These are phyloP conservation scores for Menidia menidia DNA, from an alignment of 2,797 vertebrate genomes.

Conservation along the genomic window DNA sequence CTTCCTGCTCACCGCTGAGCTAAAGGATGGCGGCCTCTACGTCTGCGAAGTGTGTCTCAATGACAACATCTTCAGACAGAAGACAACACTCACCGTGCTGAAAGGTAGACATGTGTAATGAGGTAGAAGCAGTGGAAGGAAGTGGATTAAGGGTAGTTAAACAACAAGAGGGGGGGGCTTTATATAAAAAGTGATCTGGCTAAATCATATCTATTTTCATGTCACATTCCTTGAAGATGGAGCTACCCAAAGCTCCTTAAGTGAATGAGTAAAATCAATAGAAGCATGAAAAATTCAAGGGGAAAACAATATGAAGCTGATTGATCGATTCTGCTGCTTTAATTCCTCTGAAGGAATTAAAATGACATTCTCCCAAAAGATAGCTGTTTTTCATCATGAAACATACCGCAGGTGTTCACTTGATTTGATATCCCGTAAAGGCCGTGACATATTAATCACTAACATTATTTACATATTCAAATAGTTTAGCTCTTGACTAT, in stretches of 20 bases:
- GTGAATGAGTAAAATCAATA: neutral
- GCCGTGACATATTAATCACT: conserved; percentile 19
- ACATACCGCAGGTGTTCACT: conserved; percentile 1
- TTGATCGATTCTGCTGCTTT: neutral
- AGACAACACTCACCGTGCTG: conserved; percentile 74
- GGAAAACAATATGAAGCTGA: neutral
- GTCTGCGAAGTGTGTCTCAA: conserved; percentile 75
- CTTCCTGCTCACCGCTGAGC: conserved; percentile 69
- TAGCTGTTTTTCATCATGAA: conserved; percentile 3
- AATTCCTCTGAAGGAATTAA: neutral
- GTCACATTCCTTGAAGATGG: neutral
- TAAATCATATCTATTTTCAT: neutral
- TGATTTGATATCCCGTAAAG: conserved; percentile 3
- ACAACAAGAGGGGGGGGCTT: neutral
- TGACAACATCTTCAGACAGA: conserved; percentile 56
- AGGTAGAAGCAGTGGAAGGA: neutral
- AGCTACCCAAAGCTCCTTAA: neutral
- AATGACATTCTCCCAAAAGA: neutral
- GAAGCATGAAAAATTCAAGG: neutral
- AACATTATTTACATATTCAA: conserved; percentile 14
- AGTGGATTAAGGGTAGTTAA: conserved; percentile 7
- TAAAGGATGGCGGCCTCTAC: conserved; percentile 75
- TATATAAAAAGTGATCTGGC: neutral
- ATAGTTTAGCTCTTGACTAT: neutral
- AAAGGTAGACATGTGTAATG: conserved; percentile 69